Base-by-base conservation (phyloP, 2,888 invertebrate species). In the Scaptomyza parva region DNA sequence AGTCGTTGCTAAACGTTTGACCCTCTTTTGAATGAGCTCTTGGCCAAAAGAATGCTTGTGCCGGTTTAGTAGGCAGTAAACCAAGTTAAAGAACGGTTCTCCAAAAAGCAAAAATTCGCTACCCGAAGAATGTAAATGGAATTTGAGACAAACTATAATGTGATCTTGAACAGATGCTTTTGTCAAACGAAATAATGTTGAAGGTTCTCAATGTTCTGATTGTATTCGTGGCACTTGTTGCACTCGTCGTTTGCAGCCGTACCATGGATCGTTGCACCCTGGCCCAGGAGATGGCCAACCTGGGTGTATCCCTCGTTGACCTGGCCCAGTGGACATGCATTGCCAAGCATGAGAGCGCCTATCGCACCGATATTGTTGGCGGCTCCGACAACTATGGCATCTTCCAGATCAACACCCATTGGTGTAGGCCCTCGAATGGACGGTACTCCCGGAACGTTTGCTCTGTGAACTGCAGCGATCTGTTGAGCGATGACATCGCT, bases 321-420 rank as follows among this genome's bases (percentile, higher is more conserved):
- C 8, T 48, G 48, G 48, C 48, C 35, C 20, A 22, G 11, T 48
- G 48, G 48, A 0, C 48, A 0, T 48, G 48, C 48, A 35, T 48
- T 12, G 48, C 48, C 48, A 11, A 12, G 22, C 48, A 48, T 8
- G 48, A 48, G 11, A 48, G 48, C 35, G 33, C 48, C 22, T 48
- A 22, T 22, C 48, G 48, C 22, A 48, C 48, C 3, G 48, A 22
- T 9, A 12, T 33, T 22, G 22, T 3, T 17, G 40, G 40, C 11
- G 48, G 48, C 48, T 48, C 48, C 14, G 20, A 35, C 14, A 33
- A 48, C 35, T 48, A 48, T 1, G 48, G 48, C 48, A 35, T 48
- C 35, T 48, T 48, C 14, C 48, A 48, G 48, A 48, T 48, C 22
- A 35, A 35, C 48, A 48, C 11, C 8, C 33, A 48, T 22, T 48